A percentile compares a stretch with the other conserved stretches of the same genome.
Evolutionary conservation across 2,888 invertebrate genomes (phyloP).

Genomic region (Latheticus oryzae): DNA sequence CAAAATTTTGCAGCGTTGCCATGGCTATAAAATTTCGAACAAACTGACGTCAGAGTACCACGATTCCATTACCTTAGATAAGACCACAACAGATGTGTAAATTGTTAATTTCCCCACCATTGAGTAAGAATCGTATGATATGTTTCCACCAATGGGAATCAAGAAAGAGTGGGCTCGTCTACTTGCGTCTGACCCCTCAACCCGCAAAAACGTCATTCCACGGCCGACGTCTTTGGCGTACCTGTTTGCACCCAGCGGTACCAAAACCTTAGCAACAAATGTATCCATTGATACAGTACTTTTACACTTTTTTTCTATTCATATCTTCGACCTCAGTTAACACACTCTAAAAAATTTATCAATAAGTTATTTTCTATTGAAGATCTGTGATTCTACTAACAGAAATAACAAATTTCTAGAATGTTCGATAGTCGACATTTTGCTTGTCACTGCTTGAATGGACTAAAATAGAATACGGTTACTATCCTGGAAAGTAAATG

Average conservation of each 20-base stretch:
- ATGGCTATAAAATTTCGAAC: too few relatives aligned
- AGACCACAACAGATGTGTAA: conserved; percentile 35
- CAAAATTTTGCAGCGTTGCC: too few relatives aligned
- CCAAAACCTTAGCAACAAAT: conserved; percentile 21
- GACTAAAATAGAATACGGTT: conserved; percentile 15
- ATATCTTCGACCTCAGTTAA: too few relatives aligned
- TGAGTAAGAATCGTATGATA: conserved; percentile 44
- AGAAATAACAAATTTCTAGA: conserved; percentile 23
- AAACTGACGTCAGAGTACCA: conserved; percentile 30
- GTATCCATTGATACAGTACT: too few relatives aligned
- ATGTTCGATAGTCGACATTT: conserved; percentile 2
- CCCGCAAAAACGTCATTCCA: conserved; percentile 37
- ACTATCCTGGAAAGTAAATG: conserved; percentile 11
- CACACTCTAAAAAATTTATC: too few relatives aligned
- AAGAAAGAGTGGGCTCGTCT: conserved; percentile 45
- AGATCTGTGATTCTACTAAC: too few relatives aligned
- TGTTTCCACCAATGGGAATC: conserved; percentile 37
- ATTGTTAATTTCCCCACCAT: conserved; percentile 20
- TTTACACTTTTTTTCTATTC: too few relatives aligned
- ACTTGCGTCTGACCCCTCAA: conserved; percentile 27
- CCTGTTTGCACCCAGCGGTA: conserved; percentile 32
- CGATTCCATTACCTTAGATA: conserved; percentile 38
- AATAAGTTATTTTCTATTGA: too few relatives aligned
- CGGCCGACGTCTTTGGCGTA: conserved; percentile 43
- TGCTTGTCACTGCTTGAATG: conserved; percentile 9